Conservation (phyloP, 2,797 vertebrate genomes). For the Microhierax caerulescens region DNA sequence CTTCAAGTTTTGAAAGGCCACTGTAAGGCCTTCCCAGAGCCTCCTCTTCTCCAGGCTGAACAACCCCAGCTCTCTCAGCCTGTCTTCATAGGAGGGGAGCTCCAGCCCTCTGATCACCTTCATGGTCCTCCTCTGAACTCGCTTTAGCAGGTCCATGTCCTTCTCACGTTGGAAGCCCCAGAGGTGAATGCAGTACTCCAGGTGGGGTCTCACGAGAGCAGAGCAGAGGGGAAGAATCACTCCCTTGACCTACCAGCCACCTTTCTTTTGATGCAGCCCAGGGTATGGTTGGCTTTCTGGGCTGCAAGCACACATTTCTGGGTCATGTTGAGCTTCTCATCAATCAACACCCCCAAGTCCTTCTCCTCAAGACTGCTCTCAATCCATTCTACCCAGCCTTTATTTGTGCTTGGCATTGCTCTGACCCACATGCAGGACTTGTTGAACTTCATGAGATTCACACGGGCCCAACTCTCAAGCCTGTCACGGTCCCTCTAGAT, state of each 20-base stretch:
- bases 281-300: background rate
- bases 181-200: fast-evolving
- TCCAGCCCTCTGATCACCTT: background rate
- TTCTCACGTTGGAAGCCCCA: background rate
- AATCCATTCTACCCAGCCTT: background rate
- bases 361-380: background rate
- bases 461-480: background rate
- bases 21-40: background rate
- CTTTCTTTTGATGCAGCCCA: background rate
- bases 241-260: fast-evolving
- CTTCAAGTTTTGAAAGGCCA: background rate
- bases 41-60: background rate
- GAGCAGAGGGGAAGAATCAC: background rate
- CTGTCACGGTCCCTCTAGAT: background rate
- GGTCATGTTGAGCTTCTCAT: background rate
- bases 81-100: background rate
- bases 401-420: fast-evolving
- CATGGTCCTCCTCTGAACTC: background rate
- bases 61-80: background rate
- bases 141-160: background rate
- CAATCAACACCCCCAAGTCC: background rate
- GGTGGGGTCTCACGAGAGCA: background rate
- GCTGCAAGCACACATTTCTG: background rate
- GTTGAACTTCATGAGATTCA: background rate
- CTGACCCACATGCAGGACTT: background rate